phyloP scores from a whole-genome alignment of 1,140 invertebrate species.

The Ephestia elutella region DNA sequence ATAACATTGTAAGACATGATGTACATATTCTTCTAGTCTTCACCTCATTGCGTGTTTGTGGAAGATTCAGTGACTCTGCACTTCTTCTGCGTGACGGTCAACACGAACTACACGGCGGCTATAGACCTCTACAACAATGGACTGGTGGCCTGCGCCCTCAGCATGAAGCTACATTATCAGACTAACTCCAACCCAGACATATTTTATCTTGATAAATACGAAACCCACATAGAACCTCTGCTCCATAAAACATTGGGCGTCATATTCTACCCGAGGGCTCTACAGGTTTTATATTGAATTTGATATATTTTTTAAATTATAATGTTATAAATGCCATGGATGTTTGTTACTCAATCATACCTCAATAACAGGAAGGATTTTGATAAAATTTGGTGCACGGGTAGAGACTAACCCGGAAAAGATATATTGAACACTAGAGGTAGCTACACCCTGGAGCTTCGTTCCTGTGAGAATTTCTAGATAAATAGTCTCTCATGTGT shows the following conservation, averaged over 20 bases:
- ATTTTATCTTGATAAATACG: slow-evolving; percentile 59
- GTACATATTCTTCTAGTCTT: slow-evolving; percentile 36
- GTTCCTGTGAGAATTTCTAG: too few species aligned
- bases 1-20: too few species aligned
- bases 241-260: slow-evolving; percentile 56
- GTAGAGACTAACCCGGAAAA: too few species aligned
- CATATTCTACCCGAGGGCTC: slow-evolving; percentile 56
- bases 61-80: slow-evolving; percentile 62
- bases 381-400: too few species aligned
- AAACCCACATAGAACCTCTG: slow-evolving; percentile 60
- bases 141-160: slow-evolving; percentile 53
- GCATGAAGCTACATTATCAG: slow-evolving; percentile 56
- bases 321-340: not conserved
- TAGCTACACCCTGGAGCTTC: too few species aligned
- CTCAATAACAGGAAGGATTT: too few species aligned
- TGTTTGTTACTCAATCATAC: too few species aligned
- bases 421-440: too few species aligned
- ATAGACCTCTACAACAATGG: slow-evolving; percentile 65
- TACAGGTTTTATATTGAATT: slow-evolving; percentile 31
- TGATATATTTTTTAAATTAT: too few species aligned
- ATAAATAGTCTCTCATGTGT: too few species aligned
- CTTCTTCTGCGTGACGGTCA: slow-evolving; percentile 56
- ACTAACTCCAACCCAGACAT: slow-evolving; percentile 41
- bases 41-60: slow-evolving; percentile 58
- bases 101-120: slow-evolving; percentile 40